phyloP scores from a whole-genome alignment of 2,888 invertebrate genomes.

The Amiota communis region DNA sequence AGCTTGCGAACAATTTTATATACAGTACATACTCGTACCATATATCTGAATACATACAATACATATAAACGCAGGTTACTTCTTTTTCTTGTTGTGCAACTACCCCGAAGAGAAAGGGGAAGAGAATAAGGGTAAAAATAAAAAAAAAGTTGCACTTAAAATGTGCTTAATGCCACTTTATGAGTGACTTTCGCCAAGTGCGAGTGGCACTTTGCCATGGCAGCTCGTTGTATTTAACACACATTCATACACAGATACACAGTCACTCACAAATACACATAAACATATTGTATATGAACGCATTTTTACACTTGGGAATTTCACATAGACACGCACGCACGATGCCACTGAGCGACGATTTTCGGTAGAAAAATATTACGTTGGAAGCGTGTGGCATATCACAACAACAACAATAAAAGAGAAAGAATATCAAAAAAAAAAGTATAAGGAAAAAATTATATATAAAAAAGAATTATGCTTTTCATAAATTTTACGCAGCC shows the following conservation, averaged over 20 bases:
- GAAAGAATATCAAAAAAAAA: neutral
- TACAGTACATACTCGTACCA: no score
- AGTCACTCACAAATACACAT: no score
- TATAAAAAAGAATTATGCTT: neutral
- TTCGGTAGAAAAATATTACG: neutral
- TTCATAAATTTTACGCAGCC: conserved; percentile 44
- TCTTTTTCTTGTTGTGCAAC: no score
- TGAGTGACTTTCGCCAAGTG: conserved; percentile 63
- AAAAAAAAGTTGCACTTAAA: conserved; percentile 51
- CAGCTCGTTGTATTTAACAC: neutral
- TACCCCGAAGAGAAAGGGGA: no score
- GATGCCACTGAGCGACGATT: neutral
- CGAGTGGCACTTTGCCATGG: conserved; percentile 59
- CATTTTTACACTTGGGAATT: no score
- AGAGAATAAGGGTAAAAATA: no score
- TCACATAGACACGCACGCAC: neutral
- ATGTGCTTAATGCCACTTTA: conserved; percentile 68
- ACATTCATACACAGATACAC: neutral
- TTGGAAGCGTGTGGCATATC: neutral
- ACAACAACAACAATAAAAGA: neutral
- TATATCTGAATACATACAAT: no score
- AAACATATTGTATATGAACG: no score
- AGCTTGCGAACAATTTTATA: no score
- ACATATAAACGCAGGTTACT: no score
- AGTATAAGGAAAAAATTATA: neutral